Evolutionary conservation across 2,888 invertebrate species (phyloP).

Genomic region (Zaprionus bogoriensis): DNA sequence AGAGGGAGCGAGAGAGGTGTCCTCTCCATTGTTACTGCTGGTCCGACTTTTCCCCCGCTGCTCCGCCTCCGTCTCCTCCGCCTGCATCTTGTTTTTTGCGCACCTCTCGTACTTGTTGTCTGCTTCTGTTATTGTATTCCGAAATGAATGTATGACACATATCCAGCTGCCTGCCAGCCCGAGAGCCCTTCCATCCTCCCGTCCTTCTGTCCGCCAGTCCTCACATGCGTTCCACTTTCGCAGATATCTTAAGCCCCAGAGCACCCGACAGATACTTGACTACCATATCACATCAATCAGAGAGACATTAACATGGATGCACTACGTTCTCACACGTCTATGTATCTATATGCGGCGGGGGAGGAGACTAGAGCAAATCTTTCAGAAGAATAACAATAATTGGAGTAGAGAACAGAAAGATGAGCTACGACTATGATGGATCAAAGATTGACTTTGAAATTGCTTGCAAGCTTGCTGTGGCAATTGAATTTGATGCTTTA

Average conservation of each 20-base stretch:
- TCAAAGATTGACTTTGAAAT: too few species aligned
- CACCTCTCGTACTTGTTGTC: slow-evolving; percentile 55
- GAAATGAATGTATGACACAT: slow-evolving; percentile 70
- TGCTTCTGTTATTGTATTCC: slow-evolving; percentile 64
- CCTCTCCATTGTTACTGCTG: slow-evolving; percentile 34
- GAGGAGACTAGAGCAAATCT: background rate
- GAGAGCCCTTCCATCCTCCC: too few species aligned
- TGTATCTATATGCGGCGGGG: background rate
- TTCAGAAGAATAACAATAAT: background rate
- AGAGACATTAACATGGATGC: slow-evolving; percentile 2
- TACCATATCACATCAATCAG: slow-evolving; percentile 20
- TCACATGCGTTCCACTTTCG: slow-evolving; percentile 38
- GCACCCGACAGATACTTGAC: slow-evolving; percentile 7
- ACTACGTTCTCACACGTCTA: too few species aligned
- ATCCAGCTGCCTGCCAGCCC: too few species aligned
- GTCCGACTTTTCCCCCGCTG: slow-evolving; percentile 22
- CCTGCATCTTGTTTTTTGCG: slow-evolving; percentile 27
- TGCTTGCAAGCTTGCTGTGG: too few species aligned
- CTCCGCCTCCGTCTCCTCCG: slow-evolving; percentile 8
- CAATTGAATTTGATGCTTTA: too few species aligned
- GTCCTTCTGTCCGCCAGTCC: too few species aligned
- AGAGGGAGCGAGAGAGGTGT: too few species aligned
- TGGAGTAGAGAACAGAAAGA: background rate
- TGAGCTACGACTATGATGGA: background rate
- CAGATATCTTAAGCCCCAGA: slow-evolving; percentile 17